Evolutionary conservation across 2,113 vertebrate species (phyloP), one percentile per base, ranked within the genome.

Genomic region (Marmota monax): DNA sequence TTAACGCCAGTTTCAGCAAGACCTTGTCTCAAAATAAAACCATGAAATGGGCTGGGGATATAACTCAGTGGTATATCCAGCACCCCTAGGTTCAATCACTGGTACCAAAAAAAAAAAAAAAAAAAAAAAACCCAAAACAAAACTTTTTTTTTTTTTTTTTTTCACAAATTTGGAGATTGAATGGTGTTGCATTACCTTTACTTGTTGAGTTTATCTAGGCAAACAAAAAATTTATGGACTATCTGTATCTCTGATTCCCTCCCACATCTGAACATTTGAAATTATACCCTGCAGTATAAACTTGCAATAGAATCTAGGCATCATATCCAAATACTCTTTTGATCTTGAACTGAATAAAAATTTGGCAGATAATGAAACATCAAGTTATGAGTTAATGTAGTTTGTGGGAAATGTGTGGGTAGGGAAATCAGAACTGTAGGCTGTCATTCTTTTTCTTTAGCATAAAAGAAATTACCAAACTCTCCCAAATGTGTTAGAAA

Each of bases 221-320:
- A 95, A 93, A 91, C 10, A 17, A 76, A 84, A 84, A 56, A 63
- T n/a, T 70, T 89, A 61, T 29, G 27, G 86, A 69, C 65, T 85
- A 56, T 65, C 32, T 88, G 1, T 72, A 16, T 80, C 80, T 95
- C 11, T 92, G 88, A 51, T 83, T 97, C 74, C 84, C 16, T 94
- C 73, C 42, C 22, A 95, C 74, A 53, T 95, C 20, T 86, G 27
- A 96, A 61, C 22, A 56, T 97, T 51, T 96, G 67, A 93, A 96
- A 70, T 88, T 91, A 85, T 82, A 29, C 45, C 91, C 23, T 34
- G 29, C 84, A 73, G 0, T 96, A 80, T 89, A 95, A 88, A 82
- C n/a, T 91, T 95, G 53, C 92, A 90, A 48, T 74, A 92, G 56
- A 80, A 70, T 70, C 32, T 88, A 88, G 7, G 51, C 82, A 45